Percentiles rank a stretch among this genome's conserved stretches.
Evolutionary conservation across 2,113 vertebrate genomes (phyloP).

Genomic region (Ophiodon elongatus): DNA sequence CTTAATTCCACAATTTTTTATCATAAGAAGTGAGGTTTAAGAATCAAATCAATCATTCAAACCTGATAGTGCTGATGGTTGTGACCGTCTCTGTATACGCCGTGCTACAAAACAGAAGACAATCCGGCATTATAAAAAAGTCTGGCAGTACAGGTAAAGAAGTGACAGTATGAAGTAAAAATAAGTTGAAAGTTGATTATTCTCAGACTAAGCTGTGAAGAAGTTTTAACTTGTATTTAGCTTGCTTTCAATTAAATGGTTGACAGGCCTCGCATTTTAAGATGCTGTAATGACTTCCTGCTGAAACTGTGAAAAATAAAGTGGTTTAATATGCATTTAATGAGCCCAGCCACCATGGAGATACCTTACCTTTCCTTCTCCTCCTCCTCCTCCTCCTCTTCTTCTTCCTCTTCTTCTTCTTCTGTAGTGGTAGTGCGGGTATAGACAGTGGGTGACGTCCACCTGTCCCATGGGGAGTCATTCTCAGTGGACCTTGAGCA

Average conservation of each 20-base stretch:
- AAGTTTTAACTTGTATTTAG: slow-evolving; percentile 50
- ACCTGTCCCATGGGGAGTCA: slow-evolving; percentile 80
- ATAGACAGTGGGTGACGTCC: slow-evolving; percentile 78
- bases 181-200: slow-evolving; percentile 39
- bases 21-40: background rate
- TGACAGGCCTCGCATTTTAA: slow-evolving; percentile 59
- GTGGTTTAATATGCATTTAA: slow-evolving; percentile 54
- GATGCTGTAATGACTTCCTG: slow-evolving; percentile 43
- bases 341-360: slow-evolving; percentile 20
- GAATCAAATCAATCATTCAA: background rate
- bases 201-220: slow-evolving; percentile 22
- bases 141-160: slow-evolving; percentile 15
- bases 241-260: slow-evolving; percentile 64
- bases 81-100: slow-evolving; percentile 52
- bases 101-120: slow-evolving; percentile 56
- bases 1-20: slow-evolving; percentile 11
- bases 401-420: slow-evolving; percentile 40
- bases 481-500: slow-evolving; percentile 72
- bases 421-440: background rate
- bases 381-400: slow-evolving; percentile 47
- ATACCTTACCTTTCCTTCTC: slow-evolving; percentile 64
- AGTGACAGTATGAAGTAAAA: slow-evolving; percentile 6
- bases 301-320: slow-evolving; percentile 36
- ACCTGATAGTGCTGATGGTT: slow-evolving; percentile 69
- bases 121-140: slow-evolving; percentile 39